Conservation (phyloP, 2,888 invertebrate genomes). For the Tenthredo amoena region DNA sequence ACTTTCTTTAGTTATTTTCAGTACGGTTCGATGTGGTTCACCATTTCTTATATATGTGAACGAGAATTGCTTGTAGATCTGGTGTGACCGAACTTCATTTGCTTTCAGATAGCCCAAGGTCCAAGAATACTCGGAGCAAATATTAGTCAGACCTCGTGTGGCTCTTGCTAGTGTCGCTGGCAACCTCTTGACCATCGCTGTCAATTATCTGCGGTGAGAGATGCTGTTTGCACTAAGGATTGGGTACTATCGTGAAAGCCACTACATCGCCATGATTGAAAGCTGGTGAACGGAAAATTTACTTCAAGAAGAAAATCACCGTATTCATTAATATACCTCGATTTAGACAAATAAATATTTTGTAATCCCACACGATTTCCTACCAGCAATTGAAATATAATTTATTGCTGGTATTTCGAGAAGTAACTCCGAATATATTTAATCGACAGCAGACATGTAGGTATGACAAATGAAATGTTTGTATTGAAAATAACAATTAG, state of each 20-base stretch:
- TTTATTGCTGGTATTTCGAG: not conserved
- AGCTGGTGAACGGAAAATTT: not conserved
- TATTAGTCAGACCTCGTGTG: not conserved
- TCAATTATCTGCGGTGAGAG: constrained; percentile 14
- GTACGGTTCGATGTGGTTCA: not conserved
- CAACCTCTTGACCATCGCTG: not conserved
- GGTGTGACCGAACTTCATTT: not conserved
- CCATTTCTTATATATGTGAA: not conserved
- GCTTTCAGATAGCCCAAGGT: not conserved
- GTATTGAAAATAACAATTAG: constrained; percentile 1
- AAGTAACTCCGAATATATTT: not conserved
- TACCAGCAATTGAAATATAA: not conserved
- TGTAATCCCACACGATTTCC: not conserved
- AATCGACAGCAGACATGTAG: not conserved
- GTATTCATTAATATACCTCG: not conserved
- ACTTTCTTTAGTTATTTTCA: not conserved
- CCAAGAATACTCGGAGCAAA: constrained; percentile 27
- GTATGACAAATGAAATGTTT: not conserved
- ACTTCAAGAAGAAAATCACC: not conserved
- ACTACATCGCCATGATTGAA: not conserved
- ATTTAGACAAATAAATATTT: not conserved
- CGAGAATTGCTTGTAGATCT: not conserved
- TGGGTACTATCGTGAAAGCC: not conserved
- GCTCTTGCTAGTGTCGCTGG: not conserved
- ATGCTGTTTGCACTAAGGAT: constrained; percentile 42